phyloP scores from a whole-genome alignment of 2,113 vertebrate species.

The Passer domesticus region DNA sequence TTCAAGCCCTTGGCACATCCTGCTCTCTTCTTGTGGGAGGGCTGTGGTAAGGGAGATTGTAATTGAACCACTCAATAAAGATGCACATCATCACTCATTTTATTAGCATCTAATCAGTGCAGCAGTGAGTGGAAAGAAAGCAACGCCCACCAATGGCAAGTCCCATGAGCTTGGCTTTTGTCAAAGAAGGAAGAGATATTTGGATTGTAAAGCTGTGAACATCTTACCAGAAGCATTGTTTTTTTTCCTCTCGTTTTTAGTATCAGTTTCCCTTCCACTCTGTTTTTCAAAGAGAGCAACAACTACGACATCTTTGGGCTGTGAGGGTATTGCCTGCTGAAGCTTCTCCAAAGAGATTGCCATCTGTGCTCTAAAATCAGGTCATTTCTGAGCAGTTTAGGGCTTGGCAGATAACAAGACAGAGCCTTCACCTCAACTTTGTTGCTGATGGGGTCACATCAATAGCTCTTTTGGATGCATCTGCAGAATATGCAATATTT shows the following conservation, averaged over 20 bases:
- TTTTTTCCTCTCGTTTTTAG: background rate
- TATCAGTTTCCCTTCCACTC: background rate
- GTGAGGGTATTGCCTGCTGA: background rate
- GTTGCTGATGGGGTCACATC: background rate
- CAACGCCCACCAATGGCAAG: background rate
- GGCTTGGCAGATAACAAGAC: background rate
- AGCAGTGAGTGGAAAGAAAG: background rate
- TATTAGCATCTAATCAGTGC: slow-evolving; percentile 21
- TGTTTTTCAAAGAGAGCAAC: background rate
- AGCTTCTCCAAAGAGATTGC: background rate
- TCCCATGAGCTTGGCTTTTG: background rate
- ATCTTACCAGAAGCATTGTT: background rate
- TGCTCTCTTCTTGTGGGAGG: background rate
- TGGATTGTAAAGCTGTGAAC: background rate
- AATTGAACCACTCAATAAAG: background rate
- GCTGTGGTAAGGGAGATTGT: background rate
- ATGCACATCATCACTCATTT: background rate
- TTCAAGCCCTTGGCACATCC: background rate
- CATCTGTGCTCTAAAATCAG: background rate
- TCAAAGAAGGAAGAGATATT: background rate
- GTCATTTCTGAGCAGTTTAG: background rate
- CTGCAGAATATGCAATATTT: background rate
- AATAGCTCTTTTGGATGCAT: accelerated
- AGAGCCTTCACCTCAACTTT: background rate
- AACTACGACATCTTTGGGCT: background rate